Evolutionary conservation across 2,888 invertebrate species (phyloP).

Genomic region (Elmis aenea): DNA sequence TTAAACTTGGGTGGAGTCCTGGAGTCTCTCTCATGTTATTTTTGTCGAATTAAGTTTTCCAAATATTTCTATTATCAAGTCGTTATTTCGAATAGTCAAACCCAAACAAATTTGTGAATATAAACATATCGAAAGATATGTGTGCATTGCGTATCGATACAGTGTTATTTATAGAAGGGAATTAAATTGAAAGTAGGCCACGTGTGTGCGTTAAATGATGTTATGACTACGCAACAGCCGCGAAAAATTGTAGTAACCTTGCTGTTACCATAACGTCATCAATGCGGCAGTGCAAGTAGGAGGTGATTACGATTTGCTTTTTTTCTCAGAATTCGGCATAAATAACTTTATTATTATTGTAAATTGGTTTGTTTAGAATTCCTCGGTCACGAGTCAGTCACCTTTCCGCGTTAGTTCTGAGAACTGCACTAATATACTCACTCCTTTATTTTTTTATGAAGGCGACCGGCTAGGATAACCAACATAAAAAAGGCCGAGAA

Average conservation of each 20-base stretch:
- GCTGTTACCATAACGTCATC: conserved; percentile 22
- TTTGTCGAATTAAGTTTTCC: too few species aligned
- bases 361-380: conserved; percentile 7
- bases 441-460: too few species aligned
- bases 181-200: conserved; percentile 13
- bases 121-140: conserved; percentile 10
- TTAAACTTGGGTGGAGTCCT: too few species aligned
- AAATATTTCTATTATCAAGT: too few species aligned
- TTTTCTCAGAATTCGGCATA: too few species aligned
- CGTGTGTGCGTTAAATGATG: conserved; percentile 17
- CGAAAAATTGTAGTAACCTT: conserved; percentile 23
- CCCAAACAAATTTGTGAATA: background rate
- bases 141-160: conserved; percentile 13
- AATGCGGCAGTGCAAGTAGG: conserved; percentile 9
- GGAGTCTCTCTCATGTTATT: too few species aligned
- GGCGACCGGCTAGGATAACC: too few species aligned
- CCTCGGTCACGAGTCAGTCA: conserved; percentile 21
- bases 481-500: conserved; percentile 18
- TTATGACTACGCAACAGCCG: conserved; percentile 16
- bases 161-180: conserved; percentile 12
- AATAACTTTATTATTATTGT: too few species aligned
- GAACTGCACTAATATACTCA: too few species aligned
- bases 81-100: too few species aligned
- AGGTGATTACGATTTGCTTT: conserved; percentile 5
- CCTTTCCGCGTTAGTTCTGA: conserved; percentile 17